Evolutionary conservation across 2,797 vertebrate species (phyloP), one percentile per base, ranked within the genome.

Genomic region (Falco naumanni): DNA sequence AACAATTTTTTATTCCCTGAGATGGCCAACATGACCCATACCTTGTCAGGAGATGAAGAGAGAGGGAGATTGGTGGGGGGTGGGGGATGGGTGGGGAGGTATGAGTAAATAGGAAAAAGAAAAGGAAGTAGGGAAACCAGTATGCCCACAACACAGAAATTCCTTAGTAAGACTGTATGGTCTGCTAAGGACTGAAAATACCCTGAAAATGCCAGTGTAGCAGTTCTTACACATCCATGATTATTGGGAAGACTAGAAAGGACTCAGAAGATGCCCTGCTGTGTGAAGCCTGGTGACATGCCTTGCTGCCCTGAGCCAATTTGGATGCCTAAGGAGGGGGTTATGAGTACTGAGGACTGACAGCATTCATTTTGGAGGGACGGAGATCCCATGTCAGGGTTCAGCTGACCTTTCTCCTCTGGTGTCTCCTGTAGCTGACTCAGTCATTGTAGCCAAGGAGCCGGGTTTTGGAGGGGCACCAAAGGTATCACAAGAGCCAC

Each of bases 1-100:
- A 90, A 56, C 29, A 93, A 87, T 20, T 65, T 81, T 82, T 77
- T 94, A 50, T 71, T 95, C 61, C n/a, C 53, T 81, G 37, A 65
- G 69, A 72, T 33, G 61, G 45, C 45, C 75, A 94, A 50, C 8
- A 11, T 61, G 57, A 78, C 41, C 65, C 29, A 22, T 83, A 78
- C 74, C 3, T 71, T 83, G 20, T 47, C 61, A 88, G 75, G 57
- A 60, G 25, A 41, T 56, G 19, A 82, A 75, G 31, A 79, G 19
- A 11, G n/a, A 83, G 22, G 21, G n/a, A 70, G 53, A 33, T 60
- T 22, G 24, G 1, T 7, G 43, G 43, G 43, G 13, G 8, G 8
- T 3, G 5, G 3, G 3, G 6, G 7, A 41, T 14, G 41, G 11
- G 41, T 41, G 11, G 3, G 3, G 6, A 9, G 6, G 1, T 13